These are phyloP conservation scores for Drosophila lowei DNA, from an alignment of 1,140 invertebrate species.

Conservation along the genomic window DNA sequence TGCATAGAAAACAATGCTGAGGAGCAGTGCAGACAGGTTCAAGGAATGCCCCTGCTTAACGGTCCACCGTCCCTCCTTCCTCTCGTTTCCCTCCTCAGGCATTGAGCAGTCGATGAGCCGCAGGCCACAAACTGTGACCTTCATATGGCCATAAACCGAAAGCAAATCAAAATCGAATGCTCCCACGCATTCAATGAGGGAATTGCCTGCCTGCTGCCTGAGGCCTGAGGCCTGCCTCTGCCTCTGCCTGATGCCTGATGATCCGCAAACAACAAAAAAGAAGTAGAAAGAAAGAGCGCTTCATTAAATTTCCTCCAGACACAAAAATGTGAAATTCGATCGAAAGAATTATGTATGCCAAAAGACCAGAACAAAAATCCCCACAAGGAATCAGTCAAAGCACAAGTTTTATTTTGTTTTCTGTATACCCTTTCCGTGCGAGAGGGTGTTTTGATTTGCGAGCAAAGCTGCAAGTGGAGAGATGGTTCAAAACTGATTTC, in stretches of 20 bases:
- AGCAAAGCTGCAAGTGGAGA: too few relatives aligned
- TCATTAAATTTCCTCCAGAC: slow-evolving; percentile 78
- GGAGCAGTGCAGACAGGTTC: background rate
- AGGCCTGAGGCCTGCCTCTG: too few relatives aligned
- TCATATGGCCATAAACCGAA: slow-evolving; percentile 45
- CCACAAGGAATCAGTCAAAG: slow-evolving; percentile 65
- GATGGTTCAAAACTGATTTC: too few relatives aligned
- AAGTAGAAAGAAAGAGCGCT: slow-evolving; percentile 44
- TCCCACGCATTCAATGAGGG: slow-evolving; percentile 68
- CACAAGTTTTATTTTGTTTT: slow-evolving; percentile 15
- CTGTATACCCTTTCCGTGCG: too few relatives aligned
- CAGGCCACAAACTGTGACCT: slow-evolving; percentile 23
- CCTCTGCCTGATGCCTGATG: slow-evolving; percentile 16
- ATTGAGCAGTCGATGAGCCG: background rate
- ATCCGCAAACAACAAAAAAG: background rate
- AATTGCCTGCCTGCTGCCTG: slow-evolving; percentile 5
- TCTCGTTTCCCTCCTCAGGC: too few relatives aligned
- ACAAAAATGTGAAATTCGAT: slow-evolving; percentile 71
- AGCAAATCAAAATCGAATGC: slow-evolving; percentile 65
- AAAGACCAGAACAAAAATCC: slow-evolving; percentile 26
- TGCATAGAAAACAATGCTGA: background rate
- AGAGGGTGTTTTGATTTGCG: too few relatives aligned
- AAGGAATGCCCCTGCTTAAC: background rate
- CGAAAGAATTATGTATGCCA: slow-evolving; percentile 65
- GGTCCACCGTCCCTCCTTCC: too few relatives aligned